Evolutionary conservation across 2,797 vertebrate species (phyloP), one percentile per base, ranked within the genome.

Genomic region (Anabas testudineus): DNA sequence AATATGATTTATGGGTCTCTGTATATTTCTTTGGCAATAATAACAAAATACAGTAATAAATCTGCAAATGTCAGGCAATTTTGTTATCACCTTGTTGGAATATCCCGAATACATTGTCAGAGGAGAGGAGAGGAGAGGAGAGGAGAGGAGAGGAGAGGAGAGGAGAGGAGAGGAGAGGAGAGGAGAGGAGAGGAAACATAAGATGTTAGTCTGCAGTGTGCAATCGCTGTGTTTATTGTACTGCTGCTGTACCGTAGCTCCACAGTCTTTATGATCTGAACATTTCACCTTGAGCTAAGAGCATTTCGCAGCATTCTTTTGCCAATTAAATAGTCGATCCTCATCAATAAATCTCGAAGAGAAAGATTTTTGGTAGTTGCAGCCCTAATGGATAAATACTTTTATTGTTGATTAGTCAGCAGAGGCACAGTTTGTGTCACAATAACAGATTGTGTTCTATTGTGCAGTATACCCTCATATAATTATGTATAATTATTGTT

Each of bases 11-110:
- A 95, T 94, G 92, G 80, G 85, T 93, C 89, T 93, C 90, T 88
- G 88, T 94, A 88, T 93, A 93, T 94, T 93, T 93, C 89, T 93
- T 92, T 88, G 78, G 88, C 87, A 82, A 93, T 94, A 94, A 94
- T 93, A 94, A 86, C 88, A 93, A 94, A 93, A 94, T 93, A 92
- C 91, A 91, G 92, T 92, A 93, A 95, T 95, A 95, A 94, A 95
- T 95, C 94, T 93, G 91, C 76, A 94, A 92, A 93, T 93, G 94
- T 94, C 93, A 94, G 91, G 90, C 91, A 92, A 93, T 93, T 94
- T 94, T 90, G 84, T 92, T 93, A 92, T 94, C 93, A 94, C 91
- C 92, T 93, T 92, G 93, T 93, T 89, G 89, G 83, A 88, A 90
- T 93, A 94, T 93, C 91, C 91, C 82, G 91, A 93, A 94, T 94